These are phyloP conservation scores for Dryomyza anilis DNA, from an alignment of 2,888 invertebrate genomes.

Conservation along the genomic window DNA sequence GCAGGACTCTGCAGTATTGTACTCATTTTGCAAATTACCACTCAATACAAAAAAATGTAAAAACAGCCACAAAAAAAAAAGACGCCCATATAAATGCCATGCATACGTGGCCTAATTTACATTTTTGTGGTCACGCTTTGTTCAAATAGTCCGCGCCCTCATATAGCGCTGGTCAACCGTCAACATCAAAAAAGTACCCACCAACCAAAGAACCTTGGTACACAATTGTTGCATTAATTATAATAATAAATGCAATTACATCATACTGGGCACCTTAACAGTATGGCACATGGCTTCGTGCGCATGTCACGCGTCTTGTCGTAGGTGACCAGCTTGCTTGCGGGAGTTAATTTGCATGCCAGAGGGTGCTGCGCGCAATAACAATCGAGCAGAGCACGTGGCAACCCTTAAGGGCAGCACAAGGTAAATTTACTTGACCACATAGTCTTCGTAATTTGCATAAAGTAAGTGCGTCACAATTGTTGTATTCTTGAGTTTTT, in stretches of 20 bases:
- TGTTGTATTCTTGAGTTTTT: background rate
- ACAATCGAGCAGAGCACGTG: constrained; percentile 6
- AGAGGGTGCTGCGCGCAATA: background rate
- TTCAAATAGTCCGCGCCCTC: no score
- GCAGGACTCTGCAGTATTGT: no score
- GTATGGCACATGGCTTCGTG: background rate
- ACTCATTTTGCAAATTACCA: no score
- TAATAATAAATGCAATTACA: constrained; percentile 24
- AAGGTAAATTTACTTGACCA: no score
- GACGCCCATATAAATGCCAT: background rate
- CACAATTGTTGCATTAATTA: constrained; percentile 31
- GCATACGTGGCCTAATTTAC: constrained; percentile 5
- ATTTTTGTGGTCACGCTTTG: constrained; percentile 6
- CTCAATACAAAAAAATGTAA: no score
- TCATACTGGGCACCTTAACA: background rate
- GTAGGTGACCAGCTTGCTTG: constrained; percentile 15
- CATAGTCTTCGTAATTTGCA: no score
- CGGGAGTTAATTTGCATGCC: constrained; percentile 32
- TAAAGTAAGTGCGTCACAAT: background rate
- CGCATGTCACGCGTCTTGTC: background rate
- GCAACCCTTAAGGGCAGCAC: constrained; percentile 20
- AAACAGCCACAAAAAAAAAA: no score
- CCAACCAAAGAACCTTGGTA: no score
- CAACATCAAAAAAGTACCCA: background rate
- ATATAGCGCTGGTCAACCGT: constrained; percentile 1